A percentile compares a stretch with the other conserved stretches of the same genome.
These are phyloP conservation scores for Ypsolopha sequella DNA, from an alignment of 2,888 invertebrate species.

Conservation along the genomic window DNA sequence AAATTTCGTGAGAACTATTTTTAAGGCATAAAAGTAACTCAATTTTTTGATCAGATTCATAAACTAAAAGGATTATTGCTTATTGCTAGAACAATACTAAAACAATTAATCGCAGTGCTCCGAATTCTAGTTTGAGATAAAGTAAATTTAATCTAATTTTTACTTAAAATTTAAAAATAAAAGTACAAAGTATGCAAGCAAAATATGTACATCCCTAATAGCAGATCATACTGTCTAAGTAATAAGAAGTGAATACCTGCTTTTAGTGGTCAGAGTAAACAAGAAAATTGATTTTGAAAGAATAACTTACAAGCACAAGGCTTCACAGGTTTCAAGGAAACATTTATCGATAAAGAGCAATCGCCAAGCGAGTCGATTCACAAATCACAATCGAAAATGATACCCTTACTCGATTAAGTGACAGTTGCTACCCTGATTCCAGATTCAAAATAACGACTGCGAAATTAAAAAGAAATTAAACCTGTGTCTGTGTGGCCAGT, in stretches of 20 bases:
- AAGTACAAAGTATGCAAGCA: not conserved
- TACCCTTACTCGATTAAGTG: not conserved
- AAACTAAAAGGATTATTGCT: too few species aligned
- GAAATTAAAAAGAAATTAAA: not conserved
- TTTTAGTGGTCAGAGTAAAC: slow-evolving; percentile 54
- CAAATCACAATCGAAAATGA: slow-evolving; percentile 2
- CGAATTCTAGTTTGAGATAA: too few species aligned
- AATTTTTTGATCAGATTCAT: too few species aligned
- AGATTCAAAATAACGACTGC: not conserved
- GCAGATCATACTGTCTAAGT: slow-evolving; percentile 27
- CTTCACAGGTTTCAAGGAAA: slow-evolving; percentile 44
- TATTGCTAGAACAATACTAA: too few species aligned
- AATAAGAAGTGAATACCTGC: slow-evolving; percentile 41
- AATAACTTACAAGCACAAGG: slow-evolving; percentile 31
- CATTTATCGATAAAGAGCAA: slow-evolving; percentile 19
- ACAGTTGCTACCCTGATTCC: not conserved
- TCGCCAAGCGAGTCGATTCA: not conserved
- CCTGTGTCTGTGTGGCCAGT: not conserved
- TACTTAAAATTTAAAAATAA: too few species aligned
- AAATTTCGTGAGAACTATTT: too few species aligned
- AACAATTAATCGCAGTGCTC: too few species aligned
- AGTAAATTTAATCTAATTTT: too few species aligned
- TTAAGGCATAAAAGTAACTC: too few species aligned
- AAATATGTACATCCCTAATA: slow-evolving; percentile 24
- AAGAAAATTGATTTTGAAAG: slow-evolving; percentile 64